Percentiles rank a stretch among this genome's conserved stretches.
Conservation (phyloP, 2,888 invertebrate genomes). For the Eupsilia transversa region DNA sequence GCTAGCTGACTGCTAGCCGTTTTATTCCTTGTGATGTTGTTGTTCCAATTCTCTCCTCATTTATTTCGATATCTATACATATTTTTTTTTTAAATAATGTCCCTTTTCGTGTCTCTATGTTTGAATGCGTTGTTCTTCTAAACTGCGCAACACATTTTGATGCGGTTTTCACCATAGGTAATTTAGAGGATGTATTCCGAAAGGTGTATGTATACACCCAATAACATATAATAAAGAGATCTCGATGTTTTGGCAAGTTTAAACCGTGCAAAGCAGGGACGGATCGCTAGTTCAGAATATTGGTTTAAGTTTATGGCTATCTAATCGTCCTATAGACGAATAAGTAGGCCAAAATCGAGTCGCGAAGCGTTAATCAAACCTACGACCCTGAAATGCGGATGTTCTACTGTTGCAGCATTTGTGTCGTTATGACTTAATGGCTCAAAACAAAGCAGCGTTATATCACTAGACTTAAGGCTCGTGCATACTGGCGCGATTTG, state of each 20-base stretch:
- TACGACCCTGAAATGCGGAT: conserved; percentile 54
- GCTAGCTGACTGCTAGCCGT: too few relatives aligned
- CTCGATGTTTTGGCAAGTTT: neutral
- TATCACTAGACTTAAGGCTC: conserved; percentile 12
- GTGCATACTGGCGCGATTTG: too few relatives aligned
- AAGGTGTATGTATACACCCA: too few relatives aligned
- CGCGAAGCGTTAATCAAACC: neutral
- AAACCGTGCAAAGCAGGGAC: neutral
- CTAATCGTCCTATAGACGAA: neutral
- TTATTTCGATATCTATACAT: too few relatives aligned
- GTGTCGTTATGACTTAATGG: conserved; percentile 16
- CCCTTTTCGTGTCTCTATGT: neutral
- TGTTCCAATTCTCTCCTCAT: too few relatives aligned
- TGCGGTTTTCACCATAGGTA: neutral
- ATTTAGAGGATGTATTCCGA: neutral
- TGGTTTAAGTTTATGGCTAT: neutral
- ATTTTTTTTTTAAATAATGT: too few relatives aligned
- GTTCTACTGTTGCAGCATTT: conserved; percentile 4
- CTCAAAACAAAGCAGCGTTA: neutral
- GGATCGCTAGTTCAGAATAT: neutral
- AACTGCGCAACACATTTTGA: neutral
- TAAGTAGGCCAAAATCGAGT: too few relatives aligned
- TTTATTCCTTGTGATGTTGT: too few relatives aligned
- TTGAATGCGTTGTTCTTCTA: neutral
- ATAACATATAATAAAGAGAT: neutral